Conservation (phyloP, 2,113 vertebrate species). For the Dasyornis broadbenti region DNA sequence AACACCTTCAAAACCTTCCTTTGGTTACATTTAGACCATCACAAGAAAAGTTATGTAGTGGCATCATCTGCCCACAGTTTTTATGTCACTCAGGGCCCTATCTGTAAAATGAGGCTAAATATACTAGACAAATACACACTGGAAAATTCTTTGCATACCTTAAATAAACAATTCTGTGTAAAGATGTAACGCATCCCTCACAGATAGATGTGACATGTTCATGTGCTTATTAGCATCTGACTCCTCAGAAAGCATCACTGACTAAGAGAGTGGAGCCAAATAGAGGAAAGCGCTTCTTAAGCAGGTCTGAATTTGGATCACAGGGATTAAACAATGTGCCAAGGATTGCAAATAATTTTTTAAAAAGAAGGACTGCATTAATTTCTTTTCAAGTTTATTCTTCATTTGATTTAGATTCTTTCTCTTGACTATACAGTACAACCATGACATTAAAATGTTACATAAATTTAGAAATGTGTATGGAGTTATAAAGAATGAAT, state of each 20-base stretch:
- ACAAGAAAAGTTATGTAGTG: not conserved
- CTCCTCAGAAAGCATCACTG: not conserved
- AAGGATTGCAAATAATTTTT: not conserved
- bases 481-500: not conserved
- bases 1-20: not conserved
- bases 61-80: not conserved
- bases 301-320: not conserved
- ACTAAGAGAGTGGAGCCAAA: not conserved
- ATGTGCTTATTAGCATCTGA: not conserved
- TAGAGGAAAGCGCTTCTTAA: not conserved
- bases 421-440: not conserved
- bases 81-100: not conserved
- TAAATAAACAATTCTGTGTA: not conserved
- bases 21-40: not conserved
- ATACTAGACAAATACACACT: not conserved
- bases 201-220: fast-evolving
- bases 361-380: not conserved
- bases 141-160: not conserved
- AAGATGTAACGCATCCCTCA: not conserved
- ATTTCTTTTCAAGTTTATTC: not conserved
- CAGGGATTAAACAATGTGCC: not conserved
- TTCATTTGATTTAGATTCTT: not conserved
- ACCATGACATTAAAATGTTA: not conserved
- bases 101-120: not conserved
- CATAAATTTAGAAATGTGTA: not conserved